phyloP scores from a whole-genome alignment of 2,113 vertebrate species.

The Lethenteron camtschaticum region DNA sequence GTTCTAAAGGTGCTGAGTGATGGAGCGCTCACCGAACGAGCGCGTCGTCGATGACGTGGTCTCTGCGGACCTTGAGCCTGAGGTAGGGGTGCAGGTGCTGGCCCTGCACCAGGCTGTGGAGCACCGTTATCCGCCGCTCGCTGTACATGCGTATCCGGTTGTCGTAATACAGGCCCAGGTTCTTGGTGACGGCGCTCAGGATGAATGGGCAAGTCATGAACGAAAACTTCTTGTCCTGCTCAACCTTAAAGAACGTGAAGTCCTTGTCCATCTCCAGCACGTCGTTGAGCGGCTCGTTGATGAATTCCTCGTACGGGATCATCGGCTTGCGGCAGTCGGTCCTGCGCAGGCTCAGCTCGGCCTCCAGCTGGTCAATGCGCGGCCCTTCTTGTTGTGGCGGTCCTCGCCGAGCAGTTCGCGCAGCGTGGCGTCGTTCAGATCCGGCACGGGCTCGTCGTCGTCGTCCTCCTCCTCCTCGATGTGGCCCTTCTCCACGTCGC shows the following conservation, averaged over 20 bases:
- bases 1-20: too few relatives aligned
- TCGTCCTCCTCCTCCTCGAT: constrained; percentile 87
- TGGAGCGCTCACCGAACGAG: constrained; percentile 60
- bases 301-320: constrained; percentile 76
- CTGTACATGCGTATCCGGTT: constrained; percentile 98
- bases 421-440: constrained; percentile 63
- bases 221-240: constrained; percentile 91
- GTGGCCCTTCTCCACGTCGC: constrained; percentile 57
- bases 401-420: constrained; percentile 90
- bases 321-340: constrained; percentile 65
- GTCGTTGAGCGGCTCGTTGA: constrained; percentile 88
- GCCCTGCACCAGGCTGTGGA: constrained; percentile 88
- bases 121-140: constrained; percentile 77
- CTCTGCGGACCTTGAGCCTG: constrained; percentile 75
- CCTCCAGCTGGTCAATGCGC: constrained; percentile 62
- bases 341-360: constrained; percentile 60
- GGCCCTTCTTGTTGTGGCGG: constrained; percentile 67
- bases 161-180: constrained; percentile 87
- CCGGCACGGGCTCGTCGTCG: constrained; percentile 57
- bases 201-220: constrained; percentile 98
- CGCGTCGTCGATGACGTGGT: constrained; percentile 93
- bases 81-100: constrained; percentile 80
- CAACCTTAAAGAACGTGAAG: constrained; percentile 95
- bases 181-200: constrained; percentile 82
- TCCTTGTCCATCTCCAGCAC: constrained; percentile 99